These are phyloP conservation scores for Latheticus oryzae DNA, from an alignment of 2,888 invertebrate genomes.

Conservation along the genomic window DNA sequence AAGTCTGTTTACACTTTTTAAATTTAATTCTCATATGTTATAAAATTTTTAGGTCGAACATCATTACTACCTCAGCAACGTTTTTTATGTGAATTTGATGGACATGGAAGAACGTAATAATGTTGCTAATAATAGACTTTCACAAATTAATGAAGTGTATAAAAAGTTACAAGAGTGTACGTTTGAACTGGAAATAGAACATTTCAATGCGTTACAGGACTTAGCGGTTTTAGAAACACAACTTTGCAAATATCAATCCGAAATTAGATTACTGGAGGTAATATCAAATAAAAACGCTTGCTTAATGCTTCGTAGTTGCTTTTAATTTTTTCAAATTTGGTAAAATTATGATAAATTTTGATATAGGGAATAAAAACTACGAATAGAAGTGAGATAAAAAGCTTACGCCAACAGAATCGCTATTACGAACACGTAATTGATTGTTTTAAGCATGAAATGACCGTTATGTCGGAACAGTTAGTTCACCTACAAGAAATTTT, in stretches of 20 bases:
- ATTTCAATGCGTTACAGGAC: conserved; percentile 61
- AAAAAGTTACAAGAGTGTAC: conserved; percentile 58
- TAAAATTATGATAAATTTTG: conserved; percentile 7
- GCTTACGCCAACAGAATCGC: conserved; percentile 53
- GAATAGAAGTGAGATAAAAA: conserved; percentile 40
- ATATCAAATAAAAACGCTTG: conserved; percentile 6
- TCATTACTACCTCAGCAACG: conserved; percentile 24
- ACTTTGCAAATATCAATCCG: conserved; percentile 59
- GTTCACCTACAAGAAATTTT: conserved; percentile 56
- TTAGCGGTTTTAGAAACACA: conserved; percentile 58
- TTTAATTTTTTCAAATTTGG: not conserved
- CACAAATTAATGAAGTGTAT: conserved; percentile 15
- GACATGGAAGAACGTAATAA: conserved; percentile 46
- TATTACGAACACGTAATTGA: conserved; percentile 56
- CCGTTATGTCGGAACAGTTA: conserved; percentile 56
- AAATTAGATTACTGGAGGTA: conserved; percentile 57
- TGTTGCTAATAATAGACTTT: conserved; percentile 14
- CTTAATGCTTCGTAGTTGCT: conserved; percentile 19
- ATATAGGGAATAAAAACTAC: conserved; percentile 4
- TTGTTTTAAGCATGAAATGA: conserved; percentile 59
- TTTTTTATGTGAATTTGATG: conserved; percentile 40
- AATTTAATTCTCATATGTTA: too few species aligned
- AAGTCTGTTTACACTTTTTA: conserved; percentile 13
- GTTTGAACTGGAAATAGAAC: conserved; percentile 60
- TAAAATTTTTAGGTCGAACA: conserved; percentile 39